Base-by-base conservation (phyloP, 2,797 vertebrate genomes). In the Peromyscus nudipes region DNA sequence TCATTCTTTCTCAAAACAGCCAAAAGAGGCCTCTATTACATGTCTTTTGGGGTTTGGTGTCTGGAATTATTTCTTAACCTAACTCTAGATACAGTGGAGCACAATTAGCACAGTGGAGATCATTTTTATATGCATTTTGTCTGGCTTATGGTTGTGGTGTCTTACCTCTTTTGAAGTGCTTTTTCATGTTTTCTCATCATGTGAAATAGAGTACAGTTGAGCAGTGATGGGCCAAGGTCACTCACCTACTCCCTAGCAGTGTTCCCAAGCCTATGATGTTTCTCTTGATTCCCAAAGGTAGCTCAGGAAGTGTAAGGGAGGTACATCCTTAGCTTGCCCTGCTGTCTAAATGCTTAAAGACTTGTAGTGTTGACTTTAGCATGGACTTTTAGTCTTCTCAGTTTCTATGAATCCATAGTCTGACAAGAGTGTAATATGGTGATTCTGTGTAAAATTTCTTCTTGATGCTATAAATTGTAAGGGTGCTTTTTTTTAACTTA, bases 241-340 rank as follows among this genome's bases (percentile, higher is more conserved):
- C 23, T 88, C 31, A 34, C 21, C 17, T 92, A 7, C 19, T 81
- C 43, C 17, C 60, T 88, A 27, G 16, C 83, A 75, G 46, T 52
- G 6, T 89, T 89, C 23, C 29, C 46, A 91, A 17, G 40, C 88
- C 84, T 92, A 52, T 49, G 17, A 65, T 88, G 49, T 94, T 96
- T 90, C 52, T 95, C 25, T 69, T 96, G 57, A 79, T 95, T 90
- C 90, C 75, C 57, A 67, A 94, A 94, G 93, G 64, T 88, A 94
- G 34, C 43, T 97, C 43, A 82, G 40, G 64, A 96, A 88, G 62
- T 21, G 1, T 83, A 67, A 88, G 67, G 67, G 55, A 91, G 7
- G 12, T 52, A 1, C 34, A 49, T 79, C 25, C 21, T 40, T 91
- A 91, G 34, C 79, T 87, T 94, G 16, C 14, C 93, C 64, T 31